A percentile compares a stretch with the other conserved stretches of the same genome.
Conservation (phyloP, 2,113 vertebrate species). For the Xenopus tropicalis region DNA sequence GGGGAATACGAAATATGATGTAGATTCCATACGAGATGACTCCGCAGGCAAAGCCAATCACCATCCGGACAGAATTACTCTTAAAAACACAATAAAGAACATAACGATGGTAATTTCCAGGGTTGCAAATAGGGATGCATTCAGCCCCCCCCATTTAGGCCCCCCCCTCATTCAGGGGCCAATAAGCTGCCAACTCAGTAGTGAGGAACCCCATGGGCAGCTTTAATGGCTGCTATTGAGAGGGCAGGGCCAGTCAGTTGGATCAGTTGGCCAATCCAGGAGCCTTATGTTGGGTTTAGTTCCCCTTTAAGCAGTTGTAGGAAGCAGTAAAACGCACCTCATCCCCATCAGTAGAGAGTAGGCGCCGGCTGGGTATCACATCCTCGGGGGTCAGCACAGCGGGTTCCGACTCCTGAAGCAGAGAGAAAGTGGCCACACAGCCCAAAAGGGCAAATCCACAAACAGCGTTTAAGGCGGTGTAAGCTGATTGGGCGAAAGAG, state of each 20-base stretch:
- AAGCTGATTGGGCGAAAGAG: constrained; percentile 46
- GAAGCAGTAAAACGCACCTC: constrained; percentile 69
- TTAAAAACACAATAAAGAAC: constrained; percentile 48
- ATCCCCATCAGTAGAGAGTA: constrained; percentile 43
- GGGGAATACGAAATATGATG: constrained; percentile 83
- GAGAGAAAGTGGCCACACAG: constrained; percentile 38
- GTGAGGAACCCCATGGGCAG: too few relatives aligned
- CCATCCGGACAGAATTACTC: constrained; percentile 76
- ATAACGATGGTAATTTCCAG: too few relatives aligned
- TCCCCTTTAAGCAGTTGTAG: too few relatives aligned
- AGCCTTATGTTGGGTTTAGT: too few relatives aligned
- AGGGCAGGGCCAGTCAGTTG: too few relatives aligned
- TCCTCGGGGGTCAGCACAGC: neutral
- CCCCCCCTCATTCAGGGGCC: too few relatives aligned
- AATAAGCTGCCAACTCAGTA: too few relatives aligned
- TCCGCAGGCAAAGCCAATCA: constrained; percentile 80
- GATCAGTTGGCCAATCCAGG: too few relatives aligned
- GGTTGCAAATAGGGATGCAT: too few relatives aligned
- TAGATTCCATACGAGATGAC: constrained; percentile 85
- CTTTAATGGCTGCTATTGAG: too few relatives aligned
- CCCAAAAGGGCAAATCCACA: constrained; percentile 65
- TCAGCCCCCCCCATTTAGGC: too few relatives aligned
- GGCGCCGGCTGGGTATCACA: constrained; percentile 63
- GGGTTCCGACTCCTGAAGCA: constrained; percentile 13
- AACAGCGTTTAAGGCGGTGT: constrained; percentile 57